Conservation (phyloP, 1,140 invertebrate genomes). For the Drosophila lacertosa region DNA sequence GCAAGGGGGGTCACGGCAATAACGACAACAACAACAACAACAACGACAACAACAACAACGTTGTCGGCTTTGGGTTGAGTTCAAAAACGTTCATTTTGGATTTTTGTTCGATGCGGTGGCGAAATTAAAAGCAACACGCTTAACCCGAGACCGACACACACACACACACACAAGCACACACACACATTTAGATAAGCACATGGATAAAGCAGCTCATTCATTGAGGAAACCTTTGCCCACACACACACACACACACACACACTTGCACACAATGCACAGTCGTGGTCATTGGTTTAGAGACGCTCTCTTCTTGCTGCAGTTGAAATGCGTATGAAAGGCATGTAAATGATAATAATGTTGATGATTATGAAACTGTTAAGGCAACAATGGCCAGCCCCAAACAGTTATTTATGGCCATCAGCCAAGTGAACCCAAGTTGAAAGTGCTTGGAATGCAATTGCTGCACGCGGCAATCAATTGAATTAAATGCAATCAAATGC, state of each 20-base stretch:
- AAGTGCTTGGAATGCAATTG: slow-evolving; percentile 13
- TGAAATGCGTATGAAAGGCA: slow-evolving; percentile 11
- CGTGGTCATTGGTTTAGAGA: slow-evolving; percentile 37
- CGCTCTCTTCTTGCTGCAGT: slow-evolving; percentile 1
- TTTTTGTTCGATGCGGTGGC: slow-evolving; percentile 68
- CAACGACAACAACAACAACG: slow-evolving; percentile 4
- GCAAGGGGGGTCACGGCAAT: slow-evolving; percentile 38
- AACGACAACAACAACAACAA: slow-evolving; percentile 1
- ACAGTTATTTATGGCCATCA: neutral
- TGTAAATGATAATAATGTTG: slow-evolving; percentile 5
- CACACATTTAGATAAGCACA: slow-evolving; percentile 1
- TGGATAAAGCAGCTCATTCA: slow-evolving; percentile 37
- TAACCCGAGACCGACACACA: slow-evolving; percentile 48
- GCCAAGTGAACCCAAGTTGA: neutral
- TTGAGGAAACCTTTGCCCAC: slow-evolving; percentile 44
- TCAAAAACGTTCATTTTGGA: slow-evolving; percentile 55
- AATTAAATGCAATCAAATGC: no score
- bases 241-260: slow-evolving; percentile 17
- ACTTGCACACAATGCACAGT: slow-evolving; percentile 27
- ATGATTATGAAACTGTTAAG: slow-evolving; percentile 8
- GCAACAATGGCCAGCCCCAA: slow-evolving; percentile 14
- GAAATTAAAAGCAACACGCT: slow-evolving; percentile 70
- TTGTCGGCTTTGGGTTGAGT: slow-evolving; percentile 51
- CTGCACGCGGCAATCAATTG: no score
- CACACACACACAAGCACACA: slow-evolving; percentile 1